Conservation (phyloP, 2,888 invertebrate genomes). For the Dryomyza anilis region DNA sequence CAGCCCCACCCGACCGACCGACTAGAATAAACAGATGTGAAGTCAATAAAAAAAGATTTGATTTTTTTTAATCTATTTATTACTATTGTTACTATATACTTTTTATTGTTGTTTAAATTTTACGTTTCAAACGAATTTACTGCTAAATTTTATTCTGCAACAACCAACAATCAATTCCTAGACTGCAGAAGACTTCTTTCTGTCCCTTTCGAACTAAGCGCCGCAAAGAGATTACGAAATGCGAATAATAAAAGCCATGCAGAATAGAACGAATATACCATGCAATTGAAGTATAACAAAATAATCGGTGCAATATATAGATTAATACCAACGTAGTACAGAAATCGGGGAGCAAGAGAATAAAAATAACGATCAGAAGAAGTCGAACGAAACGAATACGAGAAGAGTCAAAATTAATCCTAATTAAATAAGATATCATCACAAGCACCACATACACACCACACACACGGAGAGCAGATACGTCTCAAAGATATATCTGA, state of each 20-base stretch:
- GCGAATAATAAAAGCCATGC: slow-evolving; percentile 6
- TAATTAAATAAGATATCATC: slow-evolving; percentile 19
- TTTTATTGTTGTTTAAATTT: neutral
- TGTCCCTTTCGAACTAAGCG: neutral
- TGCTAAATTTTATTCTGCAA: slow-evolving; percentile 14
- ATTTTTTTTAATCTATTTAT: slow-evolving; percentile 4
- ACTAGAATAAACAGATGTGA: slow-evolving; percentile 9
- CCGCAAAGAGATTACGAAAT: neutral
- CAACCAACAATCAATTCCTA: slow-evolving; percentile 10
- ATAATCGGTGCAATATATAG: slow-evolving; percentile 21
- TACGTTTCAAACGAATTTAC: slow-evolving; percentile 25
- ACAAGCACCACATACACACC: neutral
- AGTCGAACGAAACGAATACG: neutral
- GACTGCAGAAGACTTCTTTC: slow-evolving; percentile 1
- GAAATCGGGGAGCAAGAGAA: neutral
- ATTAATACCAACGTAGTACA: neutral
- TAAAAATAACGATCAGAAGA: neutral
- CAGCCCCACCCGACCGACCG: neutral
- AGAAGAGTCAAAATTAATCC: slow-evolving; percentile 6
- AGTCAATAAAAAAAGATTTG: neutral
- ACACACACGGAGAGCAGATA: no score
- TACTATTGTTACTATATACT: neutral
- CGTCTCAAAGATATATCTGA: no score
- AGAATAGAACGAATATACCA: no score
- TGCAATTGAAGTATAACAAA: slow-evolving; percentile 5